Conservation (phyloP, 2,797 vertebrate genomes). For the Pseudochromis fuscus region DNA sequence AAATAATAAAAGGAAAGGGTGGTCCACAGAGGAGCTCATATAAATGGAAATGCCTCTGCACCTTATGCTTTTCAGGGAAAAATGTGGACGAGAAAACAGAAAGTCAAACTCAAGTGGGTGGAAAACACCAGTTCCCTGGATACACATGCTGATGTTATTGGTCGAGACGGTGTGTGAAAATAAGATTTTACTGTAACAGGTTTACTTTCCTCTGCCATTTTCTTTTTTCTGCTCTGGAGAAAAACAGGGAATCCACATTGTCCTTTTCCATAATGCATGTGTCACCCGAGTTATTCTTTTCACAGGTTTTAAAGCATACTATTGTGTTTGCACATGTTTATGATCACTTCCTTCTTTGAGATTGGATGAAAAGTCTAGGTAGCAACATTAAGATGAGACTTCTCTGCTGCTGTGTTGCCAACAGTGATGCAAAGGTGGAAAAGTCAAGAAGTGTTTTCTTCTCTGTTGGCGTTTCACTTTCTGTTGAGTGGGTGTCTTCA, state of each 20-base stretch:
- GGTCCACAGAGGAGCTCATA: not conserved
- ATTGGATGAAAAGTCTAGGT: no score
- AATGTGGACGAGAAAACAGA: not conserved
- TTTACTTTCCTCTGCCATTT: not conserved
- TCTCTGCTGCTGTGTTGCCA: no score
- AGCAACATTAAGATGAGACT: no score
- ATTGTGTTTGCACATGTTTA: no score
- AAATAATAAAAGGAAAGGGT: not conserved
- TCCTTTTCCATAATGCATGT: not conserved
- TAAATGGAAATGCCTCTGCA: constrained; percentile 37
- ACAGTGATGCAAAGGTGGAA: no score
- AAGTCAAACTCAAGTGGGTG: not conserved
- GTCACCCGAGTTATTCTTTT: no score
- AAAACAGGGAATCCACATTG: not conserved
- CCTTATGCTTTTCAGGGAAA: not conserved
- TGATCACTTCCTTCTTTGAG: no score
- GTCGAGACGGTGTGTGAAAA: constrained; percentile 6
- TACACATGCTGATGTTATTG: not conserved
- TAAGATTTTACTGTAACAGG: not conserved
- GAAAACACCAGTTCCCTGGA: not conserved
- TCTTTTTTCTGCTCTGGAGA: not conserved
- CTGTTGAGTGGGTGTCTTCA: no score
- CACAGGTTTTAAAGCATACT: no score
- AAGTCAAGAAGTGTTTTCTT: no score
- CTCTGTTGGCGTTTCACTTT: no score